phyloP scores from a whole-genome alignment of 2,888 invertebrate genomes.

The Sinotaia quadrata region DNA sequence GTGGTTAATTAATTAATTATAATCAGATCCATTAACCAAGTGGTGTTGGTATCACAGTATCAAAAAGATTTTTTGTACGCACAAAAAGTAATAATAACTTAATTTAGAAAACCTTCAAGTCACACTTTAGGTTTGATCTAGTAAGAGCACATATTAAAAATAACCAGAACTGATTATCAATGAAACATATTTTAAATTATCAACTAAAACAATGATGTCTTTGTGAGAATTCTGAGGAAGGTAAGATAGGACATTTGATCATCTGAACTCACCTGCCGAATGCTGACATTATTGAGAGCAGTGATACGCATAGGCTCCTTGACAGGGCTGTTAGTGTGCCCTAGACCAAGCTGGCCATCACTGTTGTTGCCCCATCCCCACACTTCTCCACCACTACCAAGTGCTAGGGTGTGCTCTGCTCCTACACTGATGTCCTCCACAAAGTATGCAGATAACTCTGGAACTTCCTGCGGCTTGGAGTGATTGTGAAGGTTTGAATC shows the following conservation, averaged over 20 bases:
- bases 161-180: neutral
- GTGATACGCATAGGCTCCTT: slow-evolving; percentile 76
- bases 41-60: too few relatives aligned
- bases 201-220: too few relatives aligned
- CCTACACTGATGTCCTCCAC: slow-evolving; percentile 78
- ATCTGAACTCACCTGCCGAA: slow-evolving; percentile 76
- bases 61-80: too few relatives aligned
- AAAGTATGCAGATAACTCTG: slow-evolving; percentile 74
- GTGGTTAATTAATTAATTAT: too few relatives aligned
- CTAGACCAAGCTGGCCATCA: slow-evolving; percentile 78
- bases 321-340: slow-evolving; percentile 75
- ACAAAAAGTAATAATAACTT: too few relatives aligned
- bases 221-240: too few relatives aligned
- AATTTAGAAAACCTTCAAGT: too few relatives aligned
- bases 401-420: slow-evolving; percentile 77
- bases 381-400: slow-evolving; percentile 76
- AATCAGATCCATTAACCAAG: too few relatives aligned
- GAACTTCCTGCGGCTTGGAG: slow-evolving; percentile 76
- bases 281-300: slow-evolving; percentile 75
- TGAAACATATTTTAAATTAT: neutral
- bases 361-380: slow-evolving; percentile 79
- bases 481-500: slow-evolving; percentile 73
- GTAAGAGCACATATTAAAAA: too few relatives aligned
- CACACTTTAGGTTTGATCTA: too few relatives aligned
- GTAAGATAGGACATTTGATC: too few relatives aligned